phyloP scores from a whole-genome alignment of 1,140 invertebrate genomes.

The Metaphire vulgaris region DNA sequence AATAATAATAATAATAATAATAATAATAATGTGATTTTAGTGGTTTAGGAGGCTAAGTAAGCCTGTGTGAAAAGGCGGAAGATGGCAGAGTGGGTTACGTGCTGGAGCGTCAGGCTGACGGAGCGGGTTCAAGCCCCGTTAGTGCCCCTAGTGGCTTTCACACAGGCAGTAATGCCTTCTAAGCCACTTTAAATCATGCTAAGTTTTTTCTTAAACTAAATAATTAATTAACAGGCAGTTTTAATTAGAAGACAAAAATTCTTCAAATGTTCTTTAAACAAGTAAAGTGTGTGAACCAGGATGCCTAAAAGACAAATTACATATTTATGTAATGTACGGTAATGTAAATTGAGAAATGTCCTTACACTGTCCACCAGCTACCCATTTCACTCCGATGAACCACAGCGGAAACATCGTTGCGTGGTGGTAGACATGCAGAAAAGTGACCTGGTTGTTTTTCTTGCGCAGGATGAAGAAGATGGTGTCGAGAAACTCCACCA shows the following conservation, averaged over 20 bases:
- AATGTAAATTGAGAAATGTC: no score
- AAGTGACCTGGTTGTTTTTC: constrained; percentile 73
- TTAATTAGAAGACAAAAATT: not conserved
- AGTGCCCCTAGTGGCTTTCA: no score
- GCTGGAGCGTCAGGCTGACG: no score
- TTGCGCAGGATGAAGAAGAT: constrained; percentile 80
- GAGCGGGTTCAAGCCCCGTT: no score
- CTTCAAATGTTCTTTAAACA: not conserved
- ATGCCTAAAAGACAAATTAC: not conserved
- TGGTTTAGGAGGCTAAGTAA: no score
- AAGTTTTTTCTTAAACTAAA: not conserved
- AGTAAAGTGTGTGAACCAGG: not conserved
- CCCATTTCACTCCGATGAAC: constrained; percentile 96
- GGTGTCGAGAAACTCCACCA: constrained; percentile 91
- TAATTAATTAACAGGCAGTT: not conserved
- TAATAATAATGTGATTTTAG: no score
- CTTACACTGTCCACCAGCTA: constrained; percentile 72
- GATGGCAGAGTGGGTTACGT: no score
- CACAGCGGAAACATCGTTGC: constrained; percentile 62
- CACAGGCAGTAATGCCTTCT: no score
- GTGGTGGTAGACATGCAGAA: no score
- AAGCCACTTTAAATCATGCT: no score
- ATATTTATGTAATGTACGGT: not conserved
- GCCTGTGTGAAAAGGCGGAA: no score
- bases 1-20: no score